These are phyloP conservation scores for Tringa solitaria DNA, from an alignment of 2,113 vertebrate genomes.

Conservation along the genomic window DNA sequence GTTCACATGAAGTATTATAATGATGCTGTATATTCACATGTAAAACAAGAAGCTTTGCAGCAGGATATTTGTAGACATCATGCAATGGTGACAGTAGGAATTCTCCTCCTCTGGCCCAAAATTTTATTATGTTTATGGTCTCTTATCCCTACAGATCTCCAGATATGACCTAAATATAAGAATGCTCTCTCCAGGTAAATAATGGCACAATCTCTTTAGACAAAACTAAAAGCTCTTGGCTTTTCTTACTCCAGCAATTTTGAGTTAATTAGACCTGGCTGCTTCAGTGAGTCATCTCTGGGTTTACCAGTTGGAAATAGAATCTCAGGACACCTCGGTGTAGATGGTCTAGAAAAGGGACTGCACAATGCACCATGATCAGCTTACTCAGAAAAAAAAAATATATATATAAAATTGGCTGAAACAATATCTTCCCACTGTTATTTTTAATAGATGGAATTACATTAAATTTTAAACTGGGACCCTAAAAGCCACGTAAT, in stretches of 20 bases:
- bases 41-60: not conserved
- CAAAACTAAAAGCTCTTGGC: not conserved
- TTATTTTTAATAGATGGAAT: not conserved
- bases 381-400: not conserved
- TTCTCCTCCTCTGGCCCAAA: not conserved
- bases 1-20: not conserved
- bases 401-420: not conserved
- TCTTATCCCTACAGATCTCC: not conserved
- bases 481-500: not conserved
- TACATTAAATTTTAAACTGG: not conserved
- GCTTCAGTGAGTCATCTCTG: not conserved
- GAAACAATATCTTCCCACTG: not conserved
- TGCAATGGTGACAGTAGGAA: not conserved
- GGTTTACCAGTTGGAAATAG: not conserved
- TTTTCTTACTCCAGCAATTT: not conserved
- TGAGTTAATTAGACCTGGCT: not conserved
- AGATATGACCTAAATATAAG: not conserved
- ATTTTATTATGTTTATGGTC: not conserved
- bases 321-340: not conserved
- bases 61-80: not conserved
- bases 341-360: not conserved
- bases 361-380: not conserved
- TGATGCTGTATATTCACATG: not conserved
- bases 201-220: not conserved
- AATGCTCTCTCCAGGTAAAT: not conserved